These are phyloP conservation scores for Heterohyrax brucei DNA, from an alignment of 2,797 vertebrate genomes.

Conservation along the genomic window DNA sequence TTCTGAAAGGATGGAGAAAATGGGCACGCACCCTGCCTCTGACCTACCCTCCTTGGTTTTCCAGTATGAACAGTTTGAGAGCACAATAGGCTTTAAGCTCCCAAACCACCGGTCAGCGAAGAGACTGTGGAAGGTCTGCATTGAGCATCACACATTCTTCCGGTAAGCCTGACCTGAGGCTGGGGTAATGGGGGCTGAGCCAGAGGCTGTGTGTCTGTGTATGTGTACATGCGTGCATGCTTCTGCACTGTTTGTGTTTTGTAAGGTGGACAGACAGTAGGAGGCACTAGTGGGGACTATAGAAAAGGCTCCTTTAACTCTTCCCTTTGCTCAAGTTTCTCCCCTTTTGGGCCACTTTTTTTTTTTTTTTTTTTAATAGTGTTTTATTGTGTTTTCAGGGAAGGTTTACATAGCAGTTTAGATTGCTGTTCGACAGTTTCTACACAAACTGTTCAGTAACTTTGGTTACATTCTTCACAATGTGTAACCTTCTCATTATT, in stretches of 20 bases:
- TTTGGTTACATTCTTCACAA: too few relatives aligned
- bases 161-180: slow-evolving; percentile 91
- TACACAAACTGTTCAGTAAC: too few relatives aligned
- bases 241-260: not conserved
- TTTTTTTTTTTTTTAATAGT: too few relatives aligned
- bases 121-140: slow-evolving; percentile 99
- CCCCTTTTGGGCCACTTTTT: not conserved
- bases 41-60: slow-evolving; percentile 72
- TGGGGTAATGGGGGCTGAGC: not conserved
- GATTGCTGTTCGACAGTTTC: too few relatives aligned
- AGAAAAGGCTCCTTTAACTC: not conserved
- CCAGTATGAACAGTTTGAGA: slow-evolving; percentile 95
- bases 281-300: not conserved
- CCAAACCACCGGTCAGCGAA: slow-evolving; percentile 99
- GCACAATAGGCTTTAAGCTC: slow-evolving; percentile 99
- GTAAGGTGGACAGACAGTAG: not conserved
- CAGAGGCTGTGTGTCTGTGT: not conserved
- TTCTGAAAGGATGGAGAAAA: not conserved
- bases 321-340: not conserved
- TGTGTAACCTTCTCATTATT: too few relatives aligned
- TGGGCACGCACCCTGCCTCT: not conserved
- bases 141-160: slow-evolving; percentile 99
- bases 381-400: too few relatives aligned
- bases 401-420: too few relatives aligned
- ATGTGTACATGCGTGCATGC: not conserved